Evolutionary conservation across 2,888 invertebrate species (phyloP), one percentile per base, ranked within the genome.

Genomic region (Lasioglossum morio): DNA sequence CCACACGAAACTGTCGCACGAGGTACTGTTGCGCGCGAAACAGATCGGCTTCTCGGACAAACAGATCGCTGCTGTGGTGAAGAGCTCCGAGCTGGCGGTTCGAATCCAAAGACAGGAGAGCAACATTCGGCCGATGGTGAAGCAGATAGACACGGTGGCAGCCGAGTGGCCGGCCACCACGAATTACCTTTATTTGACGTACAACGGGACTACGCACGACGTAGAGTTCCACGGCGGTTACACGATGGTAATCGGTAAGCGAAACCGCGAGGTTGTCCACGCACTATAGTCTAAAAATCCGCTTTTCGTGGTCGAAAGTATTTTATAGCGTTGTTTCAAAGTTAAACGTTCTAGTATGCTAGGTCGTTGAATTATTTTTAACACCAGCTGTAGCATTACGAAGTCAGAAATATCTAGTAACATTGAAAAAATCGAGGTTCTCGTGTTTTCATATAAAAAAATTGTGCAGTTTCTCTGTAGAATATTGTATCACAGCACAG

Each of bases 161-260:
- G 99, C 99, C 0, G 99, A 99, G 95, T 99, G 99, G 99, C 99
- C 99, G 0, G 99, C 99, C 0, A 97, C 97, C 53, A 99, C 99
- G 1, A 99, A 99, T 95, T 99, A 99, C 94, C 96, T 99, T n/a
- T 99, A 99, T 94, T 95, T 99, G 46, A 99, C 99, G 0, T 99
- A 99, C 95, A 99, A 99, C 94, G 99, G 98, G 0, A 95, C 94
- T 1, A 96, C 96, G 48, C 98, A 98, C 94, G 99, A 99, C 94
- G 94, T 99, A 70, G 96, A 96, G n/a, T 98, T 98, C 92, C 97
- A 97, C 0, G 98, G 98, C 23, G 97, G 97, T 76, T 97, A 97
- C 91, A 97, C 96, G 0, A 98, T 99, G 97, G 99, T 99, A 4
- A 97, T 99, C 73, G 99, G 99, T 95, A 93, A 92, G 91, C 37